Percentiles rank a stretch among this genome's conserved stretches.
phyloP scores from a whole-genome alignment of 92 coral and sea anemone species.

The Actinostola sp. region DNA sequence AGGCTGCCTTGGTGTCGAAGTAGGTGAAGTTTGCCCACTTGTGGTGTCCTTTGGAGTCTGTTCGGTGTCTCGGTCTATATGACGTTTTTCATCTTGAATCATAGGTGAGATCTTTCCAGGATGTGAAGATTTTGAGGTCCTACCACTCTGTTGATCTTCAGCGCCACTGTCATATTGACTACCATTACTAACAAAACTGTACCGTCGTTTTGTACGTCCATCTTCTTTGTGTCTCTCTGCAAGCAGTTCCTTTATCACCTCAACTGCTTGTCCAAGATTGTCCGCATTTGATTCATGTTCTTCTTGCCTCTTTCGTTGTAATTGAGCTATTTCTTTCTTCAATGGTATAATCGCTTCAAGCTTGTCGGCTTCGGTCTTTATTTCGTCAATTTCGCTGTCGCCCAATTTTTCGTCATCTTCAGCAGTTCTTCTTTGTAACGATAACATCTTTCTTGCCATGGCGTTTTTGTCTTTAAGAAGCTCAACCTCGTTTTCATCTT shows the following conservation, averaged over 20 bases:
- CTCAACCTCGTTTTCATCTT: conserved; percentile 66
- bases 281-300: conserved; percentile 73
- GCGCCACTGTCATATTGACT: conserved; percentile 3
- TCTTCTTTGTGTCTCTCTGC: conserved; percentile 2
- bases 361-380: conserved; percentile 55
- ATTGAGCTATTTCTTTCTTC: conserved; percentile 71
- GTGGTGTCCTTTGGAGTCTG: neutral
- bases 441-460: conserved; percentile 43
- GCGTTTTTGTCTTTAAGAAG: conserved; percentile 67
- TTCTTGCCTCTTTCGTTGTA: conserved; percentile 74
- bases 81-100: neutral
- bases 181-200: conserved; percentile 11
- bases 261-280: conserved; percentile 72
- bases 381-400: conserved; percentile 33
- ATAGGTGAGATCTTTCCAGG: neutral
- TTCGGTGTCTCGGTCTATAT: neutral
- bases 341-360: conserved; percentile 69
- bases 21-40: neutral
- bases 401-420: conserved; percentile 20
- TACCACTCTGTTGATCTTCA: neutral
- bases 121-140: neutral
- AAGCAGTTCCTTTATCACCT: conserved; percentile 60
- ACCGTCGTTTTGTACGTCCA: conserved; percentile 4
- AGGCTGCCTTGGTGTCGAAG: neutral
- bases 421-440: conserved; percentile 38